A percentile compares a stretch with the other conserved stretches of the same genome.
Conservation (phyloP, 1,140 invertebrate species). For the Paraescarpia echinospica region DNA sequence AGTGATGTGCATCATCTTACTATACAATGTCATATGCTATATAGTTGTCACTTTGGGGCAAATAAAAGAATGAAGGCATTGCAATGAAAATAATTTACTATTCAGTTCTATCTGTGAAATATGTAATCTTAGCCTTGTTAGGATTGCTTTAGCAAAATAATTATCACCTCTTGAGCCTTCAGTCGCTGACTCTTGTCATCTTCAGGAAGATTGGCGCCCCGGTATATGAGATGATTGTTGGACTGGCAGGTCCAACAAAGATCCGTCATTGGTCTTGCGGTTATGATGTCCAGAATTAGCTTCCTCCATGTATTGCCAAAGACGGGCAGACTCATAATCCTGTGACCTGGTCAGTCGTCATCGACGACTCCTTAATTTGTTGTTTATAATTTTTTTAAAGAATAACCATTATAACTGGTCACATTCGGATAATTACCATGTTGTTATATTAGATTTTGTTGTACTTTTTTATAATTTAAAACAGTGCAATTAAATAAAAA, state of each 20-base stretch:
- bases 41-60: too few species aligned
- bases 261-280: slow-evolving; percentile 34
- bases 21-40: too few species aligned
- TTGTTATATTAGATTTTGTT: background rate
- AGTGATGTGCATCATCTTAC: too few species aligned
- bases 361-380: background rate
- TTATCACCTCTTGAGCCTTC: background rate
- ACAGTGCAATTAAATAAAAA: background rate
- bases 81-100: background rate
- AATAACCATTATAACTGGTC: background rate
- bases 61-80: too few species aligned
- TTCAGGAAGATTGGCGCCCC: slow-evolving; percentile 22
- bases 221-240: slow-evolving; percentile 31
- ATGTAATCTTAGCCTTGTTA: background rate
- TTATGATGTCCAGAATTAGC: slow-evolving; percentile 19
- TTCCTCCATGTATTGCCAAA: slow-evolving; percentile 27
- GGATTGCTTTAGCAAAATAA: background rate
- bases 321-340: background rate
- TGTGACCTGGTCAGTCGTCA: background rate
- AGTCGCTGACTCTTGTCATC: slow-evolving; percentile 26
- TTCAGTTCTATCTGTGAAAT: background rate
- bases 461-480: background rate
- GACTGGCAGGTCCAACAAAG: slow-evolving; percentile 36
- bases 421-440: background rate
- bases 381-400: background rate